Evolutionary conservation across 2,113 vertebrate genomes (phyloP).

Genomic region (Otis tarda): DNA sequence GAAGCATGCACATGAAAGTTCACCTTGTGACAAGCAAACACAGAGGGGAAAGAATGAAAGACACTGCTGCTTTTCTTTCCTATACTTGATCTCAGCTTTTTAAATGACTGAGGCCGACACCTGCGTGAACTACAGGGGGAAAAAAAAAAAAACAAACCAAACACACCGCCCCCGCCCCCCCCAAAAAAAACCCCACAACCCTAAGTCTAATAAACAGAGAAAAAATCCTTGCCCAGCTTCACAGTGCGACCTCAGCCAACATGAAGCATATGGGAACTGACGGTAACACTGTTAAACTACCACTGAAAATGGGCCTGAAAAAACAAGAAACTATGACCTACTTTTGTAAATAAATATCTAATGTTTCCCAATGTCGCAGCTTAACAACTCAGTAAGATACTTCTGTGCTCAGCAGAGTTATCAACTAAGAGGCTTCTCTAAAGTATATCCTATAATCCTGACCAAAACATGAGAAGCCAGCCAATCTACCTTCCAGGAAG

Average conservation of each 20-base stretch:
- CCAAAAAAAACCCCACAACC: background rate
- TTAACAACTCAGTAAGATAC: background rate
- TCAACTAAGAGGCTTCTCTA: background rate
- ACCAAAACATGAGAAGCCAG: background rate
- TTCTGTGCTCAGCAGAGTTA: background rate
- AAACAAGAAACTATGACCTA: background rate
- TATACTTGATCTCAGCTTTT: background rate
- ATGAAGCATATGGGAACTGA: background rate
- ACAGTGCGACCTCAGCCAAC: background rate
- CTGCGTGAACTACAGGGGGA: background rate
- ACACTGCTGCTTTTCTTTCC: background rate
- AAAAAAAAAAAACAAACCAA: background rate
- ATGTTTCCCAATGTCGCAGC: background rate
- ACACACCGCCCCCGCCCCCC: too few species aligned
- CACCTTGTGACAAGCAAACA: background rate
- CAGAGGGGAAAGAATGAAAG: background rate
- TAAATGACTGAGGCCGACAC: background rate
- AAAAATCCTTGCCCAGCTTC: background rate
- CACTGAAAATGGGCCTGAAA: background rate
- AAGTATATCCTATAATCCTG: background rate
- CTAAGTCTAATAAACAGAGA: background rate
- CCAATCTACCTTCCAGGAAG: background rate
- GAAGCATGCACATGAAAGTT: background rate
- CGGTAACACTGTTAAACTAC: background rate
- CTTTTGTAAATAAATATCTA: background rate